Conservation (phyloP, 2,888 invertebrate species). For the Phyto melanocephala region DNA sequence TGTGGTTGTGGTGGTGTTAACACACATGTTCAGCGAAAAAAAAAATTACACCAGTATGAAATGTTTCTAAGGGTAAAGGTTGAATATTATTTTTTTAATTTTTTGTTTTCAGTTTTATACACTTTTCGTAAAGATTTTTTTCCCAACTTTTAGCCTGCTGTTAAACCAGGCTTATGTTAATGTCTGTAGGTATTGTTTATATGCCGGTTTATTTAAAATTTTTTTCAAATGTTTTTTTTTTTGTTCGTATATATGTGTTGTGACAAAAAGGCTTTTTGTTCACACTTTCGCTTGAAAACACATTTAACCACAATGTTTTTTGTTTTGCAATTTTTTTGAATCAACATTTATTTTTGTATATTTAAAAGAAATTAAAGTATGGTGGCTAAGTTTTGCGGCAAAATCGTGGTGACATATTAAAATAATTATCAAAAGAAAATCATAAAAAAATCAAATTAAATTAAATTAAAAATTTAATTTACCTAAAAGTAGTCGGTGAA, state of each 20-base stretch:
- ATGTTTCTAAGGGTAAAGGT: slow-evolving; percentile 46
- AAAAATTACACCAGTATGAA: slow-evolving; percentile 26
- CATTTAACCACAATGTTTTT: slow-evolving; percentile 66
- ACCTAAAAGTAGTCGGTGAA: too few relatives aligned
- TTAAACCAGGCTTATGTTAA: slow-evolving; percentile 42
- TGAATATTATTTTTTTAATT: not conserved
- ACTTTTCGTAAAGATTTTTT: not conserved
- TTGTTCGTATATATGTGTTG: not conserved
- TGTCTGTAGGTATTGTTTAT: slow-evolving; percentile 2
- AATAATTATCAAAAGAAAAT: not conserved
- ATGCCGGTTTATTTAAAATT: not conserved
- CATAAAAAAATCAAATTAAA: not conserved
- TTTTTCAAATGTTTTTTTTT: slow-evolving; percentile 2
- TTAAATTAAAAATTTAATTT: not conserved
- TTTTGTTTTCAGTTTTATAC: not conserved
- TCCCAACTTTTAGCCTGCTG: slow-evolving; percentile 51
- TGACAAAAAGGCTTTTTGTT: slow-evolving; percentile 68
- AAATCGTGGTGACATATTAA: slow-evolving; percentile 37
- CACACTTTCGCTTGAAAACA: slow-evolving; percentile 75
- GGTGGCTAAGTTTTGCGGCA: slow-evolving; percentile 2
- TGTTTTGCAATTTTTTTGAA: slow-evolving; percentile 8
- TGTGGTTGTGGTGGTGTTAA: slow-evolving; percentile 62
- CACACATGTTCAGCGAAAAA: slow-evolving; percentile 5
- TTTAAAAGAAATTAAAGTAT: not conserved
- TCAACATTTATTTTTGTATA: not conserved